A percentile compares a stretch with the other conserved stretches of the same genome.
Conservation (phyloP, 2,113 vertebrate species). For the Ascaphus truei region DNA sequence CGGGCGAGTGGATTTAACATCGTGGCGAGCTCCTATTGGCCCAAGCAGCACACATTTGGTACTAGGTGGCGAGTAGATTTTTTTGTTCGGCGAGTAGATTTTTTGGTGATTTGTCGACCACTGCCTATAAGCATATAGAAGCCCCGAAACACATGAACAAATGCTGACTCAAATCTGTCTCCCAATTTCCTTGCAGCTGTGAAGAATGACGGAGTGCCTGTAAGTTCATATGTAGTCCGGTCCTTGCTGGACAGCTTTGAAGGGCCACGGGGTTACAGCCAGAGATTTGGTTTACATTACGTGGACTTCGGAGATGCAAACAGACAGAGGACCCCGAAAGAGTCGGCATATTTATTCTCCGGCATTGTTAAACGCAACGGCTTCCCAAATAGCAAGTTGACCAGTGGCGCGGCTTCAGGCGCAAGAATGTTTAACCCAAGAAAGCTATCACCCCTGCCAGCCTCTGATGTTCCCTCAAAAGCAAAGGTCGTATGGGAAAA, state of each 20-base stretch:
- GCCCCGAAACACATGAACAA: too few species aligned
- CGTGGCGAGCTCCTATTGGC: too few species aligned
- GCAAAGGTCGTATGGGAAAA: constrained; percentile 81
- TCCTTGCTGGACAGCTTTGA: constrained; percentile 89
- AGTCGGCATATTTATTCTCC: constrained; percentile 80
- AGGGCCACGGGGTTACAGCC: constrained; percentile 74
- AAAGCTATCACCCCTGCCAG: constrained; percentile 43
- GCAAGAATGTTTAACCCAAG: neutral
- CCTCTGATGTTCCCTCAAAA: constrained; percentile 82
- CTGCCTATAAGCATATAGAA: too few species aligned
- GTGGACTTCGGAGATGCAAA: constrained; percentile 72
- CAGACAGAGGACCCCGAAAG: constrained; percentile 81
- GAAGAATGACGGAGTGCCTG: constrained; percentile 60
- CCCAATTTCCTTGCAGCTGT: constrained; percentile 66
- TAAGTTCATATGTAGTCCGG: constrained; percentile 72
- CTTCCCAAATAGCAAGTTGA: constrained; percentile 46
- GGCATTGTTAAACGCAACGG: constrained; percentile 75
- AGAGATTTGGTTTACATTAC: constrained; percentile 77
- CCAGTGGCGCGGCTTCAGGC: neutral
- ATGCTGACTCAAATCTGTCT: too few species aligned
- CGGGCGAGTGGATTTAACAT: too few species aligned
- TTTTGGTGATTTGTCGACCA: too few species aligned
- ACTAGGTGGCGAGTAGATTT: too few species aligned
- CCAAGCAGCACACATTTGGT: too few species aligned
- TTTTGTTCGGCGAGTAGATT: too few species aligned